Conservation (phyloP, 2,888 invertebrate genomes). For the Sesia apiformis region DNA sequence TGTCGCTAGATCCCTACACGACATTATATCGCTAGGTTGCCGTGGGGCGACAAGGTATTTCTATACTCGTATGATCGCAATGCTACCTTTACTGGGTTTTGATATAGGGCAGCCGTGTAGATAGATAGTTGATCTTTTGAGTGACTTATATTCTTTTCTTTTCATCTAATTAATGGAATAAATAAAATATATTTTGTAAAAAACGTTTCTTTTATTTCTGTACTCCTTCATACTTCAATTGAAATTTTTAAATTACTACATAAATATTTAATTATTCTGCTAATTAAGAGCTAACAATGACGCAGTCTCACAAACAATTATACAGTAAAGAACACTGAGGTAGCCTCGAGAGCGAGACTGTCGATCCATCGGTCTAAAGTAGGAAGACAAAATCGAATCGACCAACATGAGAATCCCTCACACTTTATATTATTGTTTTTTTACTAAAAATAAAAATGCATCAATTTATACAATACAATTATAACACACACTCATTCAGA, state of each 20-base stretch:
- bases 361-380: conserved; percentile 18
- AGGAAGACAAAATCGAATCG: conserved; percentile 26
- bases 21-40: no score
- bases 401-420: conserved; percentile 29
- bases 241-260: conserved; percentile 59
- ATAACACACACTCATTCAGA: conserved; percentile 14
- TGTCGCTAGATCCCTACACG: no score
- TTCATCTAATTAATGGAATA: no score
- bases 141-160: no score
- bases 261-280: conserved; percentile 51
- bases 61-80: no score
- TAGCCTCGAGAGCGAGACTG: conserved; percentile 51
- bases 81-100: no score
- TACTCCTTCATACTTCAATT: conserved; percentile 63
- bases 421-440: conserved; percentile 31
- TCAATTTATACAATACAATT: conserved; percentile 45
- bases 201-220: conserved; percentile 57
- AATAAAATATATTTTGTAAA: conserved; percentile 38
- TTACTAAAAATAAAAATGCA: conserved; percentile 62
- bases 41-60: no score
- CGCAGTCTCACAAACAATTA: conserved; percentile 71
- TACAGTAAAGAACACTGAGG: conserved; percentile 58
- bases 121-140: no score
- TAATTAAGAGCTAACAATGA: conserved; percentile 70
- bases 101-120: no score